Evolutionary conservation across 2,888 invertebrate genomes (phyloP).

Genomic region (Argynnis bischoffii): DNA sequence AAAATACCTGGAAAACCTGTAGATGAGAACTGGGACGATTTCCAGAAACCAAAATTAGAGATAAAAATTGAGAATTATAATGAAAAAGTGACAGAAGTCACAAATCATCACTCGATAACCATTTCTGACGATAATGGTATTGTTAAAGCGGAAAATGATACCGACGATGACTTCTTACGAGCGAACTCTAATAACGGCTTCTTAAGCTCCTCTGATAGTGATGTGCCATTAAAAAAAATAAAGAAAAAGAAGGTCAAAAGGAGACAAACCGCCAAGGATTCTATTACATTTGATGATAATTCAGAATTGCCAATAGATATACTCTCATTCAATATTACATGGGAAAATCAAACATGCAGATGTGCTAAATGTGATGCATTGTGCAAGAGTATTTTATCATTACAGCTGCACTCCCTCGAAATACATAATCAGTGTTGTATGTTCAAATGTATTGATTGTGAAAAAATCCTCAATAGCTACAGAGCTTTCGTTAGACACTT

Average conservation of each 20-base stretch:
- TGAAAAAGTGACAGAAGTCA: constrained; percentile 16
- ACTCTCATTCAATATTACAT: constrained; percentile 49
- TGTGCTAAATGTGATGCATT: constrained; percentile 71
- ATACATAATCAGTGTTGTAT: constrained; percentile 66
- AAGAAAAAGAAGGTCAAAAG: constrained; percentile 56
- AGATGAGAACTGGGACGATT: constrained; percentile 64
- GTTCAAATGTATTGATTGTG: constrained; percentile 70
- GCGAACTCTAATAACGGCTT: constrained; percentile 45
- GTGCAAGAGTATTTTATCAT: constrained; percentile 63
- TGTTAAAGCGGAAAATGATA: constrained; percentile 48
- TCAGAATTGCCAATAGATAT: constrained; percentile 41
- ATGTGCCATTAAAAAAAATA: constrained; percentile 55
- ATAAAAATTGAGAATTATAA: constrained; percentile 54
- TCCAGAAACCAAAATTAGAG: constrained; percentile 56
- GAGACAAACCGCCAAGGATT: constrained; percentile 40
- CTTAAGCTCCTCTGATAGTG: constrained; percentile 61
- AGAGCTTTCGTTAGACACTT: constrained; percentile 65
- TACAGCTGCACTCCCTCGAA: constrained; percentile 68
- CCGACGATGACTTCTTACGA: constrained; percentile 46
- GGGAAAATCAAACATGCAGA: constrained; percentile 68
- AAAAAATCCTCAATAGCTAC: constrained; percentile 58
- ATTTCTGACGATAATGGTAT: constrained; percentile 3
- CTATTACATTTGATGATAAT: constrained; percentile 31
- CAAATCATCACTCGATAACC: not conserved
- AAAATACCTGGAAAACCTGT: constrained; percentile 58